Base-by-base conservation (phyloP, 1,140 invertebrate genomes). In the Druon quercuslanigerum region DNA sequence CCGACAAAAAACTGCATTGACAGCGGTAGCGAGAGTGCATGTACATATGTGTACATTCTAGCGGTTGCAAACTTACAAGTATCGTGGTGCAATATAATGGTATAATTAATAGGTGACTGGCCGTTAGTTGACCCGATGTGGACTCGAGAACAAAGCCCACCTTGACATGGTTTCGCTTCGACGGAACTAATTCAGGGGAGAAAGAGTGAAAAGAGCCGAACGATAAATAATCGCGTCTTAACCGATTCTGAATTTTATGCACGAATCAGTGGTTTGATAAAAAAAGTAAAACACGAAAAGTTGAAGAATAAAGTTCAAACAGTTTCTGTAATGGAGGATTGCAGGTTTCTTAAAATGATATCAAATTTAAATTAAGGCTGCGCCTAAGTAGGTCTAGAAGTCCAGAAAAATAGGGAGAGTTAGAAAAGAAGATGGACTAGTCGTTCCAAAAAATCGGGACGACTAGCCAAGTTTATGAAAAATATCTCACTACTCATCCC, bases 61-160 rank as follows among this genome's bases (percentile, higher is more conserved):
- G 33, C 14, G 40, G 14, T 66, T 40, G 60, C 33, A 16, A 66
- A 66, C 6, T 40, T 66, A 14, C 5, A 33, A 66, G 60, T 66
- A 40, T 40, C 14, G 40, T 66, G 20, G 60, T 25, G 6, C 57
- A 66, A 14, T 66, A 17, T 54, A 54, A 66, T 66, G 20, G 13
- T 16, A 33, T 66, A 66, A 66, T 66, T 66, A 66, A 66, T 66
- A 66, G 60, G 60, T 66, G 60, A 66, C 60, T 66, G 25, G 33
- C 60, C 60, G 60, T 66, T 40, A 66, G 60, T 66, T 66, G 60
- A 66, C 33, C 60, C 60, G 25, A 40, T 25, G 12, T 33, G 60
- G 25, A 40, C 33, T 66, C 33, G 14, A n/a, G 60, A 66, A 66
- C 60, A 66, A 66, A 66, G 60, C 46, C 60, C 13, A 66, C 25